phyloP scores from a whole-genome alignment of 2,888 invertebrate species.

The Loripinus fragilis region DNA sequence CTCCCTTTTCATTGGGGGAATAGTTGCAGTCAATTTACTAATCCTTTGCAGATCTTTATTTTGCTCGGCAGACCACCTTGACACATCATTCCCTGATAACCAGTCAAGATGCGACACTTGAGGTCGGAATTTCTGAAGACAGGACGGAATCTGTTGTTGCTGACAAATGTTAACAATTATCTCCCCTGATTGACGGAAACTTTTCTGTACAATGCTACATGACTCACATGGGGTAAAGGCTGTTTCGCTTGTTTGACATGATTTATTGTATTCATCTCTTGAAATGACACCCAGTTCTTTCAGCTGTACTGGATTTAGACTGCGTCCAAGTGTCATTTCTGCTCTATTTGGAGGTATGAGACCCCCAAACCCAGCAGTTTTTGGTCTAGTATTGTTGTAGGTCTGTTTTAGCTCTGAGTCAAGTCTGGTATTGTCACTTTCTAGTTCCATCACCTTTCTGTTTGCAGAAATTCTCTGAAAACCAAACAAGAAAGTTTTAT shows the following conservation, averaged over 20 bases:
- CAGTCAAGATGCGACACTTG: conserved; percentile 77
- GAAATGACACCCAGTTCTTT: conserved; percentile 63
- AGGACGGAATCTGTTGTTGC: conserved; percentile 80
- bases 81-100: conserved; percentile 79
- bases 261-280: conserved; percentile 79
- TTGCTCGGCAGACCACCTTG: conserved; percentile 80
- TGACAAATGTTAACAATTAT: conserved; percentile 76
- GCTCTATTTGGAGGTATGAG: conserved; percentile 67
- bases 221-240: conserved; percentile 83
- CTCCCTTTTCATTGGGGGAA: conserved; percentile 76
- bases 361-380: conserved; percentile 63
- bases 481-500: no score
- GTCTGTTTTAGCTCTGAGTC: conserved; percentile 53
- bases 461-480: conserved; percentile 73
- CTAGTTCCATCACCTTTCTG: conserved; percentile 73
- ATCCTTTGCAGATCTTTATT: conserved; percentile 80
- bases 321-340: conserved; percentile 58
- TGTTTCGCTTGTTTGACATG: conserved; percentile 82
- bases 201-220: conserved; percentile 81
- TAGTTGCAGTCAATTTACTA: conserved; percentile 75
- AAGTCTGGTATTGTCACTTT: conserved; percentile 65
- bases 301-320: conserved; percentile 41
- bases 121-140: conserved; percentile 76
- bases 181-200: conserved; percentile 77
- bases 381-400: conserved; percentile 38